These are phyloP conservation scores for Bibio marci DNA, from an alignment of 2,888 invertebrate species.

Conservation along the genomic window DNA sequence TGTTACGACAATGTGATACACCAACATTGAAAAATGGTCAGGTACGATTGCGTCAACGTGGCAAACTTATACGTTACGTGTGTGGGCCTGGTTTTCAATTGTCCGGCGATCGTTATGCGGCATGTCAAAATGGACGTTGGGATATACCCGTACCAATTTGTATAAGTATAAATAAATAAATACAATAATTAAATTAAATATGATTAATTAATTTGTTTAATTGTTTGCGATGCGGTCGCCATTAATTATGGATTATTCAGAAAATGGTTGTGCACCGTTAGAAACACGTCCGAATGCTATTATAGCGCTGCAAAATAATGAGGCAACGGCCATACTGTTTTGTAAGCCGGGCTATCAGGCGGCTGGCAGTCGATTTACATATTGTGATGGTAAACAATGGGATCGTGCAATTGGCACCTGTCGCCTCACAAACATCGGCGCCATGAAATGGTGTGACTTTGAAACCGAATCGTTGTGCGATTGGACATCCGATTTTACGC, in stretches of 20 bases:
- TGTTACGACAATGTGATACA: constrained; percentile 1
- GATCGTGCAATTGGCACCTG: constrained; percentile 49
- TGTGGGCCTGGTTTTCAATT: not conserved
- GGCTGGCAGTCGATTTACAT: constrained; percentile 41
- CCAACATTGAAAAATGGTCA: constrained; percentile 8
- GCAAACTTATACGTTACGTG: constrained; percentile 3
- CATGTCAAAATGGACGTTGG: constrained; percentile 3
- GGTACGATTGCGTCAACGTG: constrained; percentile 3
- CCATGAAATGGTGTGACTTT: constrained; percentile 19
- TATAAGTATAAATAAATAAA: not conserved
- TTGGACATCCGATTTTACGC: constrained; percentile 54
- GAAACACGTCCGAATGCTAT: constrained; percentile 34
- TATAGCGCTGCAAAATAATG: constrained; percentile 31
- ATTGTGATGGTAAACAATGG: constrained; percentile 57
- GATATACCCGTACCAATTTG: constrained; percentile 2
- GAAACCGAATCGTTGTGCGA: constrained; percentile 46
- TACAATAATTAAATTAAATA: not conserved
- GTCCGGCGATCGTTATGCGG: not conserved
- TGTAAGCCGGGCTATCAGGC: constrained; percentile 46
- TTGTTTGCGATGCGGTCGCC: too few relatives aligned
- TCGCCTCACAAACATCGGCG: constrained; percentile 10
- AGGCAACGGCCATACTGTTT: constrained; percentile 42
- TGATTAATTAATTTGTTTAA: too few relatives aligned
- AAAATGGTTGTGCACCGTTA: constrained; percentile 35
- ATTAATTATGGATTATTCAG: too few relatives aligned